Conservation (phyloP, 2,113 vertebrate genomes). For the Triplophysa dalaica region DNA sequence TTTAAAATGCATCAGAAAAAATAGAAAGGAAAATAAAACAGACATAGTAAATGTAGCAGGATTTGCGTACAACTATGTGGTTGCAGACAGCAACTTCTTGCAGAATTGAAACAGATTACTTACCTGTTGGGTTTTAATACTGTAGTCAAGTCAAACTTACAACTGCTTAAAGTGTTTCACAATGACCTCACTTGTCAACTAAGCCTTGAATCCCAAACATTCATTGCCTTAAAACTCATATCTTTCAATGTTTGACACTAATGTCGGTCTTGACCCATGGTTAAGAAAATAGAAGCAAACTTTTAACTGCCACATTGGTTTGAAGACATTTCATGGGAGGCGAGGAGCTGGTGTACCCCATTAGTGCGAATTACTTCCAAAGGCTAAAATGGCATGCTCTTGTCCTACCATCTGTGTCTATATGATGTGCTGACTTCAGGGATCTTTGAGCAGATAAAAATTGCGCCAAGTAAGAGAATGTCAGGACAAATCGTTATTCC, state of each 20-base stretch:
- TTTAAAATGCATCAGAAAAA: slow-evolving; percentile 28
- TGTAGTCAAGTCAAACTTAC: slow-evolving; percentile 1
- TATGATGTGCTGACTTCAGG: slow-evolving; percentile 67
- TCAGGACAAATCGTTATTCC: slow-evolving; percentile 74
- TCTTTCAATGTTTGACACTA: not conserved
- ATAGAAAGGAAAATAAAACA: slow-evolving; percentile 14
- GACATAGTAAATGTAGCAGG: slow-evolving; percentile 39
- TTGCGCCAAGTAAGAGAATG: slow-evolving; percentile 72
- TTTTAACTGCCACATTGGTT: slow-evolving; percentile 43
- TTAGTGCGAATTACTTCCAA: slow-evolving; percentile 70
- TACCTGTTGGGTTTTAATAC: slow-evolving; percentile 18
- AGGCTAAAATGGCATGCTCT: slow-evolving; percentile 70
- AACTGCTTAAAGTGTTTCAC: not conserved
- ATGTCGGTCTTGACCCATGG: slow-evolving; percentile 2
- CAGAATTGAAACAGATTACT: slow-evolving; percentile 4
- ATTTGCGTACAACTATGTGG: not conserved
- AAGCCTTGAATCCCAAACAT: not conserved
- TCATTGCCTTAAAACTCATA: not conserved
- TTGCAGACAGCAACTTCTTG: not conserved
- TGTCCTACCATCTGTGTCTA: slow-evolving; percentile 70
- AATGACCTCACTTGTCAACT: not conserved
- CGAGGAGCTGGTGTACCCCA: slow-evolving; percentile 37
- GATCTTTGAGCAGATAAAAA: slow-evolving; percentile 77
- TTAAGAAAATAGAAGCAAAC: slow-evolving; percentile 7
- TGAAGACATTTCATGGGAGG: slow-evolving; percentile 23